Evolutionary conservation across 2,888 invertebrate genomes (phyloP).

Genomic region (Catocala nupta): DNA sequence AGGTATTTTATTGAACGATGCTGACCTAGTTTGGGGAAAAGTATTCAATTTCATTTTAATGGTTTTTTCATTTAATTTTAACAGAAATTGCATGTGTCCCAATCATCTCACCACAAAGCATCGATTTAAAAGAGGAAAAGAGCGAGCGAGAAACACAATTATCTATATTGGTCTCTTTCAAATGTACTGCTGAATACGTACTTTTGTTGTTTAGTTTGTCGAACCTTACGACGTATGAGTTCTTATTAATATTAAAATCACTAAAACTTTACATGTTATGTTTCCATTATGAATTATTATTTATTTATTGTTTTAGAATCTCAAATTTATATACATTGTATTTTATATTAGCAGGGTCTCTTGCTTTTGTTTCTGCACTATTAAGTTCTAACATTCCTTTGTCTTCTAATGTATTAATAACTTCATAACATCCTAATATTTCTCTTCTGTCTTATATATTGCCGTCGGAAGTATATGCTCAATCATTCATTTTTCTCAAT

Average conservation of each 20-base stretch:
- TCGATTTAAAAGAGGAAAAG: conserved; percentile 18
- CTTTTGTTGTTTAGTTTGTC: background rate
- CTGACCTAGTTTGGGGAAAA: conserved; percentile 3
- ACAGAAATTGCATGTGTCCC: conserved; percentile 17
- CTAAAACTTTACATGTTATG: no score
- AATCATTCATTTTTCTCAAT: background rate
- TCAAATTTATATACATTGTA: no score
- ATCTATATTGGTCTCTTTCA: conserved; percentile 11
- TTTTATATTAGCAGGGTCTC: no score
- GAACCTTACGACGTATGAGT: background rate
- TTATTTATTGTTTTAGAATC: no score
- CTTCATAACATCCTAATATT: background rate
- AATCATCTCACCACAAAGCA: conserved; percentile 26
- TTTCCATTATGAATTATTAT: no score
- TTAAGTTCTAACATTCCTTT: no score
- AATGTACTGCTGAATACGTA: conserved; percentile 8
- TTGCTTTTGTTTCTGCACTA: no score
- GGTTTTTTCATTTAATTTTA: conserved; percentile 16
- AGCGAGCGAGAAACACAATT: conserved; percentile 4
- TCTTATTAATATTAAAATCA: no score
- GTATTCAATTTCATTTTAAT: conserved; percentile 16
- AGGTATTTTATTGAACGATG: conserved; percentile 7
- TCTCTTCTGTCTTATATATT: no score
- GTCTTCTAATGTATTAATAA: conserved; percentile 2
- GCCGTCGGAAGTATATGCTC: background rate